Evolutionary conservation across 2,888 invertebrate genomes (phyloP).

Genomic region (Alsophila aescularia): DNA sequence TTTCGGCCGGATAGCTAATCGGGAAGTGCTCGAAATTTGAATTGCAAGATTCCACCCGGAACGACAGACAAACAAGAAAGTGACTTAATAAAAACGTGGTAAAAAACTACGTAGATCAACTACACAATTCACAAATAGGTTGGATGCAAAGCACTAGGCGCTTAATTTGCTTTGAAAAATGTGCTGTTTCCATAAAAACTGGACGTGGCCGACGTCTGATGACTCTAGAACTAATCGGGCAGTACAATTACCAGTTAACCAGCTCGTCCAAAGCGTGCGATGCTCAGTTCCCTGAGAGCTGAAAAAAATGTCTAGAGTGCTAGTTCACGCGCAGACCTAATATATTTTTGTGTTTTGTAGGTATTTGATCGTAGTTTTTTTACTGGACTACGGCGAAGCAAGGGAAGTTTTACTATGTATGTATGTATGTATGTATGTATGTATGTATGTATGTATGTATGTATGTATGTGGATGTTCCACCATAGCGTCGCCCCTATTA

Average conservation of each 20-base stretch:
- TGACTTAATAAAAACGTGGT: no score
- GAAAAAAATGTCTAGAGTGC: neutral
- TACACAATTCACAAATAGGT: neutral
- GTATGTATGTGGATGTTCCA: no score
- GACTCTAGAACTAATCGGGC: slow-evolving; percentile 71
- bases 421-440: no score
- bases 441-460: no score
- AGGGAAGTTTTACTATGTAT: no score
- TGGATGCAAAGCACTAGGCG: slow-evolving; percentile 25
- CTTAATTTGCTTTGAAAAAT: slow-evolving; percentile 38
- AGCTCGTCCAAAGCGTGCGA: slow-evolving; percentile 5
- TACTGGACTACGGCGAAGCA: no score
- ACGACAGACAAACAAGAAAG: no score
- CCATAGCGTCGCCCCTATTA: no score
- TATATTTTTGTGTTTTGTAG: neutral
- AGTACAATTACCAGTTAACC: slow-evolving; percentile 39
- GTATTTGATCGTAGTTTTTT: no score
- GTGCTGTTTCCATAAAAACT: slow-evolving; percentile 31
- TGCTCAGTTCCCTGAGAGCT: neutral
- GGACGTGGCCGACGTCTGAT: slow-evolving; percentile 43
- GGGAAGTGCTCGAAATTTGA: no score
- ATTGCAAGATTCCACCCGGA: no score
- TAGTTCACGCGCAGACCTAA: neutral
- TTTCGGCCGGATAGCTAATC: no score
- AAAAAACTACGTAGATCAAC: neutral